Percentiles rank a stretch among this genome's conserved stretches.
Evolutionary conservation across 2,113 vertebrate species (phyloP).

Genomic region (Columba janthina): DNA sequence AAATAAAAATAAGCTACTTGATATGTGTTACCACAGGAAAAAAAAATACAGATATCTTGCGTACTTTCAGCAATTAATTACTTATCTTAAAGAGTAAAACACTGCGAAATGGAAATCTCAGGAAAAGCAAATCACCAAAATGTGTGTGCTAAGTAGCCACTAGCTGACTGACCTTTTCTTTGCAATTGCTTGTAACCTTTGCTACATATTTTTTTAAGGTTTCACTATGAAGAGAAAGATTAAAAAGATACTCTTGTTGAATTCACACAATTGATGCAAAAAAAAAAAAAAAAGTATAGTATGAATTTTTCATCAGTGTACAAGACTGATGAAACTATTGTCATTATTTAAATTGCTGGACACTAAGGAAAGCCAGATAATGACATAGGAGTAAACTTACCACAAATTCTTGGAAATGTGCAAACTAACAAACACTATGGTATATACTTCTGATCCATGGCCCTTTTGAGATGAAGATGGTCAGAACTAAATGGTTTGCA

Average conservation of each 20-base stretch:
- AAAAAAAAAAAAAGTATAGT: background rate
- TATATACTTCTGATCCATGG: background rate
- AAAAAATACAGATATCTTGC: background rate
- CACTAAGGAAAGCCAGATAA: background rate
- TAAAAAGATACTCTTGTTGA: background rate
- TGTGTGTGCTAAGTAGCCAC: background rate
- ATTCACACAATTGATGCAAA: background rate
- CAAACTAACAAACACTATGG: background rate
- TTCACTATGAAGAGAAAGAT: background rate
- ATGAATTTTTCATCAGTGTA: background rate
- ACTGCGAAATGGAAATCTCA: background rate
- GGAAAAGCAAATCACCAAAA: background rate
- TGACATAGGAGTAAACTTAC: background rate
- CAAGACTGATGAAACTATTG: background rate
- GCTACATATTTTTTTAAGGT: background rate
- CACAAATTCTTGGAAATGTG: background rate
- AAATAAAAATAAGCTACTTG: constrained; percentile 29
- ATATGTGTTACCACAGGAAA: background rate
- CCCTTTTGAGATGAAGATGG: background rate
- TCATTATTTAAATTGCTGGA: background rate
- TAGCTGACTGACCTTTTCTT: background rate
- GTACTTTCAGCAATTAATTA: constrained; percentile 2
- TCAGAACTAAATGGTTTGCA: background rate
- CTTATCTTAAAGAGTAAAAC: background rate
- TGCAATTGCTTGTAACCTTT: background rate